phyloP scores from a whole-genome alignment of 2,113 vertebrate genomes.

The Oncorhynchus keta region DNA sequence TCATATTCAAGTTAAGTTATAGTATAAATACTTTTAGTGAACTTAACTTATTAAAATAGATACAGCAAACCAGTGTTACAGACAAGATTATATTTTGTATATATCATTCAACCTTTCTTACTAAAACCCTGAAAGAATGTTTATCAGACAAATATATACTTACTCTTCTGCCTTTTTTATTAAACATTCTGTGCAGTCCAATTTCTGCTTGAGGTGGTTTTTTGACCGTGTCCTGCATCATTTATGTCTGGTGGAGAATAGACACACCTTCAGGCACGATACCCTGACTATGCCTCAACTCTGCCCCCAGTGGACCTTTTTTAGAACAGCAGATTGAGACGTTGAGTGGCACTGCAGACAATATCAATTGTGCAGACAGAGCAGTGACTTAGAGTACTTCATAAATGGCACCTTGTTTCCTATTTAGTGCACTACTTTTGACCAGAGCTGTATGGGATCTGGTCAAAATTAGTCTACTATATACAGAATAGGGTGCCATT shows the following conservation, averaged over 20 bases:
- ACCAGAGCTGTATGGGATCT: no score
- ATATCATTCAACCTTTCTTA: no score
- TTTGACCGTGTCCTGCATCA: background rate
- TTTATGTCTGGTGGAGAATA: background rate
- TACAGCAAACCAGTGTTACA: no score
- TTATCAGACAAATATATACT: no score
- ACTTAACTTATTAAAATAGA: no score
- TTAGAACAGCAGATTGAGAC: background rate
- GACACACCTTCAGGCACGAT: slow-evolving; percentile 8
- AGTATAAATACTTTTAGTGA: no score
- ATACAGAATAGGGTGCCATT: no score
- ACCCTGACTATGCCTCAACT: background rate
- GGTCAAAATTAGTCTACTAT: no score
- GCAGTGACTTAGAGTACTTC: background rate
- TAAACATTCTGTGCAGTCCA: slow-evolving; percentile 3
- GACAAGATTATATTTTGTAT: no score
- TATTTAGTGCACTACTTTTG: background rate
- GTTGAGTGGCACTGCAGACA: background rate
- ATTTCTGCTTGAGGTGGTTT: slow-evolving; percentile 3
- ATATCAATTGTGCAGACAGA: background rate
- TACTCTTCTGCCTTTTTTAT: background rate
- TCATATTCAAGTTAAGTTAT: no score
- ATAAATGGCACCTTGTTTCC: no score
- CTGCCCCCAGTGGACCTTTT: slow-evolving; percentile 30
- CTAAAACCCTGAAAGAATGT: no score